Evolutionary conservation across 1,140 invertebrate genomes (phyloP), one percentile per base, ranked within the genome.

Genomic region (Aphaenogaster floridana): DNA sequence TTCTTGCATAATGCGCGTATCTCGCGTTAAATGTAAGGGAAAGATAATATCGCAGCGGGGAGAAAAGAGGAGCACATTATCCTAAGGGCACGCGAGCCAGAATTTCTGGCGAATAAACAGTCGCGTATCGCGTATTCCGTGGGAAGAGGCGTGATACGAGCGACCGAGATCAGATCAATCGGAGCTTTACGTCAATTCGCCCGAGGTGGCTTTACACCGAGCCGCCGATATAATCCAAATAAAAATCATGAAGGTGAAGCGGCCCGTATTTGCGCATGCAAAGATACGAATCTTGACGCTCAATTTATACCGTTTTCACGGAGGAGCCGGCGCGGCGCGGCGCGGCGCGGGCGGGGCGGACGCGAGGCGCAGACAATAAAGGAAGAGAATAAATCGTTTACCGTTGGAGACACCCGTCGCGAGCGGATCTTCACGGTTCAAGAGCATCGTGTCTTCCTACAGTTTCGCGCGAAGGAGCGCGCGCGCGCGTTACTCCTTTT

Each of bases 381-480:
- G 72, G 80, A 45, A 88, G 87, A 79, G 88, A 88, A 91, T 91
- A 90, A 91, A 90, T 91, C 86, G 83, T 91, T 91, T 90, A 77
- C 79, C 79, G 72, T 71, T 72, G 61, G 81, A 87, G 86, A 90
- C 89, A 86, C 89, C 86, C 86, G 88, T 90, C 76, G 86, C 48
- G 89, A 85, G 64, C 59, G 89, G 79, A 90, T 90, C 88, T 87
- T 90, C 88, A 84, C 79, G 88, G 79, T 87, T 90, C 89, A 79
- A 72, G 68, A 64, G 68, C 34, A 39, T 36, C 76, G 80, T 66
- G 52, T 59, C 89, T 64, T 28, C 28, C 84, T 74, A 48, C 86
- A 59, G 77, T 45, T 63, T 52, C 42, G 59, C 80, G 69, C 13
- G 39, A 15, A 5, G 13, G 17, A 48, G 9, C 13, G 21, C 21